Base-by-base conservation (phyloP, 2,113 vertebrate genomes). In the Colinus virginianus region DNA sequence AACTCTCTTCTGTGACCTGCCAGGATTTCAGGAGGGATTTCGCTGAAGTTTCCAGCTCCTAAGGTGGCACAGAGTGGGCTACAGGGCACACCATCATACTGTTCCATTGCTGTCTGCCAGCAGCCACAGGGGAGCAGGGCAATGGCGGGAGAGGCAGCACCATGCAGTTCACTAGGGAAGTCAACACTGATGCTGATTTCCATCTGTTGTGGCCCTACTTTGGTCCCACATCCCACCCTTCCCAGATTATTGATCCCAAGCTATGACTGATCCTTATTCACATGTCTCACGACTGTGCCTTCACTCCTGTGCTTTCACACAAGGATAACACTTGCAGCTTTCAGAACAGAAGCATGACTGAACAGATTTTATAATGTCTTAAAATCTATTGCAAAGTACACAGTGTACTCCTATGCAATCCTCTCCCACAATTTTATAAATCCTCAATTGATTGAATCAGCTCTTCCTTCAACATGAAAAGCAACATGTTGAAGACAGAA, bases 181-280 rank as follows among this genome's bases (percentile, higher is more conserved):
- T 17, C 21, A 0, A 0, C 0, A 0, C 3, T 2, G 40, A 32
- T 48, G 34, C 38, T 81, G 49, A 58, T 6, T 2, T 74, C 13
- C 1, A 1, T 36, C 34, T 2, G 1, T 16, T 32, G 23, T 9
- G 18, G 14, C 59, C 12, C 40, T 74, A 6, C 13, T 38, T 21
- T 69, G 38, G 28, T 79, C 76, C 43, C 45, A 15, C 17, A 80
- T 6, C 8, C 25, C 0, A 0, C 11, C 42, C 2, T 56, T 12
- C 16, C 20, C 30, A 3, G 16, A 9, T 14, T 74, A 21, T 38
- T 32, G 18, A 68, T 34, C 2, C 43, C 0, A 0, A 68, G 11
- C 22, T 45, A 12, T 18, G 16, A 64, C 20, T 69, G 51, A 16
- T 46, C 5, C 34, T 70, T 28, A 5, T 51, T 62, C 30, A 53